Conservation (phyloP, 2,113 vertebrate species). For the Chloropsis cyanopogon region DNA sequence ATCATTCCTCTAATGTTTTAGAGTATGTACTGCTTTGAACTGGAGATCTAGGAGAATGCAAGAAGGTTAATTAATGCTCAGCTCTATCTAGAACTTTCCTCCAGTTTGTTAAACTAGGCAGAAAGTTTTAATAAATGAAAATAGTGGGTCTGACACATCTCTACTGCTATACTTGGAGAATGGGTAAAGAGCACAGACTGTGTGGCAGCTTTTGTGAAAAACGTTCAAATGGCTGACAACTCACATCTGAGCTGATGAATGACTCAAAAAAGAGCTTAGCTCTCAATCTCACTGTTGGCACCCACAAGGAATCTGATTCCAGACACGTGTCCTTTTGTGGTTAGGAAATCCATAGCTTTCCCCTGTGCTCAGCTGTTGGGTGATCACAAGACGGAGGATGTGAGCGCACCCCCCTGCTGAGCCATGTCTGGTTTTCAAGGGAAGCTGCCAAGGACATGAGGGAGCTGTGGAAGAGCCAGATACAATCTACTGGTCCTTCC, state of each 20-base stretch:
- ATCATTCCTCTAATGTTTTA: background rate
- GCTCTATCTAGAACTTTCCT: slow-evolving; percentile 3
- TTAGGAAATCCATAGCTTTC: background rate
- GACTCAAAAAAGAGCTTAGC: slow-evolving; percentile 38
- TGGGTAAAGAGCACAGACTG: background rate
- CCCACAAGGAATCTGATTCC: background rate
- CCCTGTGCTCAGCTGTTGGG: background rate
- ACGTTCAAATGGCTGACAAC: slow-evolving; percentile 31
- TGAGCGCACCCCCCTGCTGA: background rate
- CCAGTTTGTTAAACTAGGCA: background rate
- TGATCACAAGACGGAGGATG: background rate
- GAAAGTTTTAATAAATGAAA: slow-evolving; percentile 37
- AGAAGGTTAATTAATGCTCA: background rate
- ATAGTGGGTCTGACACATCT: slow-evolving; percentile 17
- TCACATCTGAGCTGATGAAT: slow-evolving; percentile 43
- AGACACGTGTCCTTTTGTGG: background rate
- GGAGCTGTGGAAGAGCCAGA: too few relatives aligned
- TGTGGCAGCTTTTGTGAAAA: slow-evolving; percentile 30
- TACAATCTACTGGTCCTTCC: background rate
- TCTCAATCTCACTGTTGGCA: background rate
- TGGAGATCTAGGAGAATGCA: background rate
- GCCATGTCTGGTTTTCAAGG: background rate
- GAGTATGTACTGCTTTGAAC: background rate
- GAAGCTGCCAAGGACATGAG: background rate
- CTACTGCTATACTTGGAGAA: background rate